Conservation (phyloP, 2,888 invertebrate species). For the Fragum fragum region DNA sequence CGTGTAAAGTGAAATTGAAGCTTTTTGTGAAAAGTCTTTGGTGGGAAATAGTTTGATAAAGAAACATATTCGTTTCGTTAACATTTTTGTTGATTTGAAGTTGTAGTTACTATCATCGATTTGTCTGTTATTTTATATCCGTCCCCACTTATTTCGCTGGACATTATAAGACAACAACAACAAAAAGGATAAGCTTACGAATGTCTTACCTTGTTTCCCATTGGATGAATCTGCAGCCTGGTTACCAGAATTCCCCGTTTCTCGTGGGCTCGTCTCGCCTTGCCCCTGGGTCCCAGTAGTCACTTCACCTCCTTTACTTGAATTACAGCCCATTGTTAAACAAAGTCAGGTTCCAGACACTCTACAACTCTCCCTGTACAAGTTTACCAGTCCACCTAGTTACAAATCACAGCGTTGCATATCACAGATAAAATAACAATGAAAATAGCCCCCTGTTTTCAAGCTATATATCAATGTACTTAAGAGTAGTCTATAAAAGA, state of each 20-base stretch:
- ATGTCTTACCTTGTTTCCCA: slow-evolving; percentile 13
- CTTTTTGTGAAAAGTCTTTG: too few species aligned
- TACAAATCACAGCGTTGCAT: background rate
- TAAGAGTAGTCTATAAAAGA: background rate
- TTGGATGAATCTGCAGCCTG: background rate
- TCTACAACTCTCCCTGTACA: background rate
- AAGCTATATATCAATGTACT: background rate
- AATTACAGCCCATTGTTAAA: slow-evolving; percentile 15
- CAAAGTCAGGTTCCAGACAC: background rate
- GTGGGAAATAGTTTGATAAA: too few species aligned
- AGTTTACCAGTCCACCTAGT: background rate
- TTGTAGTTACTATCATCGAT: too few species aligned
- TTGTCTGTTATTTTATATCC: too few species aligned
- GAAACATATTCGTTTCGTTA: too few species aligned
- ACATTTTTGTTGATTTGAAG: too few species aligned
- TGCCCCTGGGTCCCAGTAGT: background rate
- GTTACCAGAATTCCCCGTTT: background rate
- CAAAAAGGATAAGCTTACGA: too few species aligned
- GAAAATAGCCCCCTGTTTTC: background rate
- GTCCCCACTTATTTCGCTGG: too few species aligned
- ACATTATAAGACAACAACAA: too few species aligned
- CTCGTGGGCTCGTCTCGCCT: background rate
- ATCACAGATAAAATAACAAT: background rate
- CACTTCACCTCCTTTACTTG: slow-evolving; percentile 20
- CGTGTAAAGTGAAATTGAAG: too few species aligned